Evolutionary conservation across 2,113 vertebrate species (phyloP).

Genomic region (Sisor rabdophorus): DNA sequence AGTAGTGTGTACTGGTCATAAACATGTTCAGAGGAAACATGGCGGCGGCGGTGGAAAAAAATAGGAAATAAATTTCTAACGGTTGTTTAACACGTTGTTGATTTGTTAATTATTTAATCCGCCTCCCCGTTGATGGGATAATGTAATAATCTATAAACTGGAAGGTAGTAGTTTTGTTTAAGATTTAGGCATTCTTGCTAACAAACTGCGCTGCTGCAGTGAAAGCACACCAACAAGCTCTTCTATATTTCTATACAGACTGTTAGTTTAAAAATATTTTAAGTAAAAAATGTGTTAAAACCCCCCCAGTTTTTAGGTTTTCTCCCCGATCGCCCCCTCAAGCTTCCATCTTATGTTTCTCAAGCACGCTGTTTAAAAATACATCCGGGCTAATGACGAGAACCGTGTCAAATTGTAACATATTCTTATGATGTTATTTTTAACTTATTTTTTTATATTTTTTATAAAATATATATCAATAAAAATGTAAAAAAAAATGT

Average conservation of each 20-base stretch:
- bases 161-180: not conserved
- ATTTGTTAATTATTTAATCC: not conserved
- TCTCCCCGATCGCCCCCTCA: no score
- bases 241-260: not conserved
- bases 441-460: not conserved
- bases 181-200: not conserved
- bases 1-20: not conserved
- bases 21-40: constrained; percentile 40
- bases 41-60: constrained; percentile 46
- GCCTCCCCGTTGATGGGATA: not conserved
- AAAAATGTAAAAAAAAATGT: not conserved
- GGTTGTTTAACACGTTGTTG: not conserved
- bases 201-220: not conserved
- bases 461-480: not conserved
- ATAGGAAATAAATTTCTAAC: not conserved
- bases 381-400: not conserved
- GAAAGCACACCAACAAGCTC: not conserved
- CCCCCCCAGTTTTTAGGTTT: no score
- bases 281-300: no score
- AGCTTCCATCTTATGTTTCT: no score
- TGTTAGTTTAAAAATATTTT: no score
- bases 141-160: no score
- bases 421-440: not conserved
- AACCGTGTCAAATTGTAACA: not conserved
- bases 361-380: no score